Evolutionary conservation across 2,113 vertebrate genomes (phyloP).

Genomic region (Crocuta crocuta): DNA sequence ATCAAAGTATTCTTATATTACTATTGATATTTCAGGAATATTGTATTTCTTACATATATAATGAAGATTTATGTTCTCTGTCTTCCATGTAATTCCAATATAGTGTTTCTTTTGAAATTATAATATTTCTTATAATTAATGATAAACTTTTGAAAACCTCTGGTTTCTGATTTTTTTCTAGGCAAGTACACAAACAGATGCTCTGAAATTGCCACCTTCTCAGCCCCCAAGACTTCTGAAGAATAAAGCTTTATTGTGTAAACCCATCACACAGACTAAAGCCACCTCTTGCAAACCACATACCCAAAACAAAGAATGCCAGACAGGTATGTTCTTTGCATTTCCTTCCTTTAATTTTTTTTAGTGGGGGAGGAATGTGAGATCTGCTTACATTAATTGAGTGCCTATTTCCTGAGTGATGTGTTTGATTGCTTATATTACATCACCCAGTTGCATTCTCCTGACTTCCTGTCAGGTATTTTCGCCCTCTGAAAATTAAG

Average conservation of each 20-base stretch:
- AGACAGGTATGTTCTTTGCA: slow-evolving; percentile 90
- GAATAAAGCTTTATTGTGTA: slow-evolving; percentile 97
- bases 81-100: slow-evolving; percentile 18
- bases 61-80: not conserved
- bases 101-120: slow-evolving; percentile 35
- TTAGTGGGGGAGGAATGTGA: not conserved
- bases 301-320: slow-evolving; percentile 91
- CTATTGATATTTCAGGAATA: slow-evolving; percentile 11
- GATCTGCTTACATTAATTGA: not conserved
- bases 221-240: slow-evolving; percentile 93
- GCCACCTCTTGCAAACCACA: slow-evolving; percentile 96
- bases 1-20: slow-evolving; percentile 27
- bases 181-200: slow-evolving; percentile 94
- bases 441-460: not conserved
- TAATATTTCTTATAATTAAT: not conserved
- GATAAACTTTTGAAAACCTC: slow-evolving; percentile 40
- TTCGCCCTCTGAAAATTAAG: slow-evolving; percentile 17
- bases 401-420: not conserved
- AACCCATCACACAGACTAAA: slow-evolving; percentile 97
- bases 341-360: not conserved
- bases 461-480: not conserved
- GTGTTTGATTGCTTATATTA: slow-evolving; percentile 18
- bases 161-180: slow-evolving; percentile 73
- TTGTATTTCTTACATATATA: slow-evolving; percentile 1
- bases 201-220: slow-evolving; percentile 86